Evolutionary conservation across 2,888 invertebrate genomes (phyloP).

Genomic region (Rotaria macrura): DNA sequence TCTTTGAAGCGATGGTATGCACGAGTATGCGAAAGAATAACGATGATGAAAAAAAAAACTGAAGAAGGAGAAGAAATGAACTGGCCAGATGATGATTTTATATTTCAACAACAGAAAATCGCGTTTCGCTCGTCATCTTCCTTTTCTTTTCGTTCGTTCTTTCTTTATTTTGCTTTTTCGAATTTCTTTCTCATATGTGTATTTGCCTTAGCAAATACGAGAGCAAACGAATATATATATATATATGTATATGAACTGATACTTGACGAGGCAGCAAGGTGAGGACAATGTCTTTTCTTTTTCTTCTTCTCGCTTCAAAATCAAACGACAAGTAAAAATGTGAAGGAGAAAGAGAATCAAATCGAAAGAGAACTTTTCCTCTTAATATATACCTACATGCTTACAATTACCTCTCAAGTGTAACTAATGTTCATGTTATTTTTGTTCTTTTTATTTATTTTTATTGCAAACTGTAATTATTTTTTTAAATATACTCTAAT

Average conservation of each 20-base stretch:
- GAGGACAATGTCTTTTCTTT: background rate
- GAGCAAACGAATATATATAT: background rate
- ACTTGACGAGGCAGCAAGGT: background rate
- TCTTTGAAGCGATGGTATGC: background rate
- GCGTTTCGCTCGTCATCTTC: background rate
- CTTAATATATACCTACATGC: background rate
- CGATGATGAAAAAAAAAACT: background rate
- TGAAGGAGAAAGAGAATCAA: background rate
- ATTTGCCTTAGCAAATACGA: background rate
- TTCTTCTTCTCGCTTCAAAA: background rate
- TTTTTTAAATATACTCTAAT: background rate
- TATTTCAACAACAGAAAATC: background rate
- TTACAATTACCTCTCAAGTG: background rate
- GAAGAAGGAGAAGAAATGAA: background rate
- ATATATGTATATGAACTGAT: constrained; percentile 3
- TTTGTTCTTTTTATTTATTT: background rate
- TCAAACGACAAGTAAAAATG: background rate
- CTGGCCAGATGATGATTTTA: constrained; percentile 10
- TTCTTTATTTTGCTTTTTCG: background rate
- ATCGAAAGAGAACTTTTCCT: background rate
- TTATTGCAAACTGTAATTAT: background rate
- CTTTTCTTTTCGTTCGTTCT: background rate
- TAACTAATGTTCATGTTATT: background rate
- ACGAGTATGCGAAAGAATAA: background rate
- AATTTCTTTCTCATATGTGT: background rate